Conservation (phyloP, 2,113 vertebrate species). For the Gopherus flavomarginatus region DNA sequence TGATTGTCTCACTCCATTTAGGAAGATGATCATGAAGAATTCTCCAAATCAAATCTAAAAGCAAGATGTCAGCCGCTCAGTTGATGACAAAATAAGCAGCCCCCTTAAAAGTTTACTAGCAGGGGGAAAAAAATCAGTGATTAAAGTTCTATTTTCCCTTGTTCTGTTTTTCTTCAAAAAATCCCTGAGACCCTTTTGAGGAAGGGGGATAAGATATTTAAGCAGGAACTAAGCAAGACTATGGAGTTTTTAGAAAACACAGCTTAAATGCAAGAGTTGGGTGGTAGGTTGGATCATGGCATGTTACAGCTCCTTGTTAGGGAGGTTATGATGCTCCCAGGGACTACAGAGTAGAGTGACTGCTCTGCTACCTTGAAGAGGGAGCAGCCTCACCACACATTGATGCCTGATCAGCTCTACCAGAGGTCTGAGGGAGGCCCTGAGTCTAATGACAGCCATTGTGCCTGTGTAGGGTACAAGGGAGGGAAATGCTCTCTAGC, state of each 20-base stretch:
- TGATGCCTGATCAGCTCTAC: neutral
- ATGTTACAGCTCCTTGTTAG: neutral
- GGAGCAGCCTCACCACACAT: neutral
- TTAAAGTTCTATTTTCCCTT: neutral
- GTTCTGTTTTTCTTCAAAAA: neutral
- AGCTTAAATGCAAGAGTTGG: neutral
- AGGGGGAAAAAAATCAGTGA: neutral
- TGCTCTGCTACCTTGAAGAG: neutral
- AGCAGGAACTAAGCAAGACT: neutral
- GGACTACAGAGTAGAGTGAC: neutral
- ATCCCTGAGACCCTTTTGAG: neutral
- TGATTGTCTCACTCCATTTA: neutral
- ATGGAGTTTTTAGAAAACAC: neutral
- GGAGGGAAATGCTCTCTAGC: neutral
- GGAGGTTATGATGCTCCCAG: neutral
- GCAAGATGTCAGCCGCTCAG: neutral
- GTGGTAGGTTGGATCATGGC: neutral
- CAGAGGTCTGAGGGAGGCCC: neutral
- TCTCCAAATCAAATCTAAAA: neutral
- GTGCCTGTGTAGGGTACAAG: neutral
- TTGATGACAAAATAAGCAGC: neutral
- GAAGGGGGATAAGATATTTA: neutral
- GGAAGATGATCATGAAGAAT: neutral
- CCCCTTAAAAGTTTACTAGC: neutral
- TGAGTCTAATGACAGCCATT: neutral